Evolutionary conservation across 1,140 invertebrate species (phyloP).

Genomic region (Leptinotarsa undecemlineata): DNA sequence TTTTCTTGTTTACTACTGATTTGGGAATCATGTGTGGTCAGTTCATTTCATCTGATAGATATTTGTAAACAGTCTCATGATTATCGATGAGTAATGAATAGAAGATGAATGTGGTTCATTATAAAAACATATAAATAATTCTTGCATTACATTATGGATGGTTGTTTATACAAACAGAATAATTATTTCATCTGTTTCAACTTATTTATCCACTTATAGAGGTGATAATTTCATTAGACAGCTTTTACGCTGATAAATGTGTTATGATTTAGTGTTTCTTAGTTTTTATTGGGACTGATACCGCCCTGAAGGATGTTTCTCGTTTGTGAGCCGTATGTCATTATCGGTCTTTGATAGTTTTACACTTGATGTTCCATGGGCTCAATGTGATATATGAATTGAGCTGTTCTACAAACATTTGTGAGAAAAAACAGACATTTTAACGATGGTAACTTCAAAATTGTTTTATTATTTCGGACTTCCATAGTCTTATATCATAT

Average conservation of each 20-base stretch:
- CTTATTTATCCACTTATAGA: conserved; percentile 7
- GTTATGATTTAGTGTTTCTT: too few relatives aligned
- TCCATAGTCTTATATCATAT: too few relatives aligned
- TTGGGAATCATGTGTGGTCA: background rate
- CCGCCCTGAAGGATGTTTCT: background rate
- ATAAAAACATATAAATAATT: conserved; percentile 10
- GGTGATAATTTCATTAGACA: conserved; percentile 12
- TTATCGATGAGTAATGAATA: background rate
- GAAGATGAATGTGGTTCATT: conserved; percentile 11
- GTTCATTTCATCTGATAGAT: background rate
- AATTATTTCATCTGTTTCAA: conserved; percentile 15
- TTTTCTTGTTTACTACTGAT: too few relatives aligned
- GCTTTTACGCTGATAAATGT: background rate
- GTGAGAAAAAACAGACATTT: too few relatives aligned
- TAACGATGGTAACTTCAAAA: too few relatives aligned
- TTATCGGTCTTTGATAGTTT: background rate
- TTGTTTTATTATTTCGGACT: too few relatives aligned
- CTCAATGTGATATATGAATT: background rate
- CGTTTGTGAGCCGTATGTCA: background rate
- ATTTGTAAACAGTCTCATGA: background rate
- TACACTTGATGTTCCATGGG: background rate
- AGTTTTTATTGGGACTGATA: background rate
- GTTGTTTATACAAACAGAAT: conserved; percentile 16
- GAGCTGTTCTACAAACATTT: too few relatives aligned
- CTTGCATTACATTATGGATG: conserved; percentile 9